Percentiles rank a stretch among this genome's conserved stretches.
phyloP scores from a whole-genome alignment of 2,888 invertebrate genomes.

The Embidobia sp. region DNA sequence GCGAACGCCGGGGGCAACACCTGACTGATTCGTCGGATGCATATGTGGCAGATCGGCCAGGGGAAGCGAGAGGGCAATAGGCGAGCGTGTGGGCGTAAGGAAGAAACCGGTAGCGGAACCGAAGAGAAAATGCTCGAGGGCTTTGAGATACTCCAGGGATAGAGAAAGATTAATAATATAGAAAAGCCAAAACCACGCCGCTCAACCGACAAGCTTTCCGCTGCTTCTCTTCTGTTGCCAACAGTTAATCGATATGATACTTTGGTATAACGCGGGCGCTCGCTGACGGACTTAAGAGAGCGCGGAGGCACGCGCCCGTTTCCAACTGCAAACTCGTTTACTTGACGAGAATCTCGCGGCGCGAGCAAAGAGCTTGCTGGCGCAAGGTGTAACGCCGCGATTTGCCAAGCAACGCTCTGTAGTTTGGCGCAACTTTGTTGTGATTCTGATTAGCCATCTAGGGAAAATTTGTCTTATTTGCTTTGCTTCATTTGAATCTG shows the following conservation, averaged over 20 bases:
- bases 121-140: slow-evolving; percentile 59
- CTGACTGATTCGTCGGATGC: slow-evolving; percentile 76
- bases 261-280: slow-evolving; percentile 76
- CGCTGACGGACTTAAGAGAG: slow-evolving; percentile 59
- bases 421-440: too few species aligned
- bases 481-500: too few species aligned
- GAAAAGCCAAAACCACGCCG: slow-evolving; percentile 79
- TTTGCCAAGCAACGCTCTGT: too few species aligned
- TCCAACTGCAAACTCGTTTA: slow-evolving; percentile 17
- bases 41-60: slow-evolving; percentile 71
- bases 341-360: slow-evolving; percentile 5
- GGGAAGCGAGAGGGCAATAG: slow-evolving; percentile 5
- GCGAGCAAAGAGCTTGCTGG: too few species aligned
- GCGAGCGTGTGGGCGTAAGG: slow-evolving; percentile 32
- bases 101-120: slow-evolving; percentile 28
- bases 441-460: too few species aligned
- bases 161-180: slow-evolving; percentile 81
- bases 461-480: too few species aligned
- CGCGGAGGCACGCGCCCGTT: slow-evolving; percentile 52
- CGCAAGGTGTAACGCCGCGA: too few species aligned
- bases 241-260: slow-evolving; percentile 82
- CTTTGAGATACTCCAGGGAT: slow-evolving; percentile 67
- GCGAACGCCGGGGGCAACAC: slow-evolving; percentile 77
- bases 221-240: slow-evolving; percentile 80
- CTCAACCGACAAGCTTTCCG: slow-evolving; percentile 76